Evolutionary conservation across 2,113 vertebrate genomes (phyloP), one percentile per base, ranked within the genome.

Genomic region (Cyanocitta stelleri): DNA sequence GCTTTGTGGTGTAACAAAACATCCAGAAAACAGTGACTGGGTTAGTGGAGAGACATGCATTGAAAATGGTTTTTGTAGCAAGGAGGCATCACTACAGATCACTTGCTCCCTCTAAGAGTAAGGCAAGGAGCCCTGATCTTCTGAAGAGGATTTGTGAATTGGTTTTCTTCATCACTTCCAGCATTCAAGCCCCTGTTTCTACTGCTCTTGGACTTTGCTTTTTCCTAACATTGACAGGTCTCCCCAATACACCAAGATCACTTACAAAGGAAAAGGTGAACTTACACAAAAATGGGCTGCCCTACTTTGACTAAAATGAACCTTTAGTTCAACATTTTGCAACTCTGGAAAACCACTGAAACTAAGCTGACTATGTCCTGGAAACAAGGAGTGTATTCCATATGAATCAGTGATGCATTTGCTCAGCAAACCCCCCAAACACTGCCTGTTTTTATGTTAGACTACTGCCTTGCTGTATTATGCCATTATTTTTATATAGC

Each of bases 1-100:
- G 97, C 97, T 97, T 97, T 97, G 95, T 97, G 78, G 93, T 96
- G 86, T 93, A 89, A 96, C 96, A 96, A 97, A 97, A 95, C 81
- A 93, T 88, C 78, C 84, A 82, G 58, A 94, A 95, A 94, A 96
- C 89, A 89, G 81, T 73, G 54, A 13, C 49, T 84, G 67, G 59
- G 68, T 91, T 91, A 93, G 77, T 55, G 39, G 84, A 95, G 63
- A 79, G 67, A 44, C 54, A 5, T 33, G 35, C 29, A 37, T 35
- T 90, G 85, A 58, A 90, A 93, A 18, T n/a, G n/a, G 56, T 75
- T 64, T 86, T 17, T 67, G 46, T 32, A 75, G 44, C 35, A 89
- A 76, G 64, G 14, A 90, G 64, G 13, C 37, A 87, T 74, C 56
- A n/a, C 39, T 84, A 18, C 10, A 21, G 68, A 43, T 43, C 59